phyloP scores from a whole-genome alignment of 2,888 invertebrate species.

The Lochmaea capreae region DNA sequence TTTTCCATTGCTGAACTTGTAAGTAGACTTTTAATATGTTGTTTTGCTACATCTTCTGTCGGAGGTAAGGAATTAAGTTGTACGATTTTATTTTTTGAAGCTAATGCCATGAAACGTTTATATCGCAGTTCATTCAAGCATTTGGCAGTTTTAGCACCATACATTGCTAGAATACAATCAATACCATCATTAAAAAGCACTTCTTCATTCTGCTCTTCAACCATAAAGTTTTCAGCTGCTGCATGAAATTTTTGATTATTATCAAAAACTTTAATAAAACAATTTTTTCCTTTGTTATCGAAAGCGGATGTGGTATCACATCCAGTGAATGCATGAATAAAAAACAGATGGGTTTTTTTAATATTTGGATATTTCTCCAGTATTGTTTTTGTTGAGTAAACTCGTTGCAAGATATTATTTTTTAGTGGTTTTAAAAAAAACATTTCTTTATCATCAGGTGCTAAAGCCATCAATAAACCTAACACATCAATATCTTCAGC shows the following conservation, averaged over 20 bases:
- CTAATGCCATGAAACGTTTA: slow-evolving; percentile 1
- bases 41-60: slow-evolving; percentile 13
- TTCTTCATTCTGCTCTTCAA: slow-evolving; percentile 15
- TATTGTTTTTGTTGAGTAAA: slow-evolving; percentile 8
- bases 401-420: too few species aligned
- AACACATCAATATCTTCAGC: slow-evolving; percentile 46
- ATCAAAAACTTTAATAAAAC: slow-evolving; percentile 18
- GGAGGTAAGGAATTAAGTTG: background rate
- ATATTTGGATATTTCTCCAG: slow-evolving; percentile 23
- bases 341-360: slow-evolving; percentile 14
- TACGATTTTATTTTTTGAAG: background rate
- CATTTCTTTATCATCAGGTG: slow-evolving; percentile 12
- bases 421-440: background rate
- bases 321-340: slow-evolving; percentile 13
- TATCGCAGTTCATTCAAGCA: too few species aligned
- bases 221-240: slow-evolving; percentile 16
- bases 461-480: slow-evolving; percentile 42
- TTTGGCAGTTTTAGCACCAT: too few species aligned
- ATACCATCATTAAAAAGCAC: slow-evolving; percentile 19
- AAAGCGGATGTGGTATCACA: slow-evolving; percentile 3
- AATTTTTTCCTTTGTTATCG: slow-evolving; percentile 9
- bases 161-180: slow-evolving; percentile 1
- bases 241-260: slow-evolving; percentile 20
- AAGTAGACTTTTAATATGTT: slow-evolving; percentile 15
- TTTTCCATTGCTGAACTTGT: slow-evolving; percentile 24